These are phyloP conservation scores for Popillia japonica DNA, from an alignment of 1,140 invertebrate genomes.

Conservation along the genomic window DNA sequence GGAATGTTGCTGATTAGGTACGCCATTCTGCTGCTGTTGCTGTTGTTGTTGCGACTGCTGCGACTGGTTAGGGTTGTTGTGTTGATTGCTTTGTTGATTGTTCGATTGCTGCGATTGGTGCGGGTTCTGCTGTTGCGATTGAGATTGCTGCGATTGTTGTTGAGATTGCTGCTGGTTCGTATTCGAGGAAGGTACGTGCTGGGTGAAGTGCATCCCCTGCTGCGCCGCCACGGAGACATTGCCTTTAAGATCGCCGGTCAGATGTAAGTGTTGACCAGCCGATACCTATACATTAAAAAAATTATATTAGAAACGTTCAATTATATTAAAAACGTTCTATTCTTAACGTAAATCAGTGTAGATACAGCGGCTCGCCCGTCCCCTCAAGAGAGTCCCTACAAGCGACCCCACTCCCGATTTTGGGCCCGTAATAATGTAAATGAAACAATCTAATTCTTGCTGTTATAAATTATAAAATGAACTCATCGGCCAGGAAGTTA, in stretches of 20 bases:
- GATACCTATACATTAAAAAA: constrained; percentile 68
- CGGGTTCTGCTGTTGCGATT: constrained; percentile 1
- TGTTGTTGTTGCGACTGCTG: background rate
- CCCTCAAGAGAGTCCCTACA: background rate
- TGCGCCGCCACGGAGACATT: constrained; percentile 79
- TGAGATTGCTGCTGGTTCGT: constrained; percentile 48
- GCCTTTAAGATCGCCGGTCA: constrained; percentile 73
- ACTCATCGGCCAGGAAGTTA: constrained; percentile 26
- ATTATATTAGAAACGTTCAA: no score
- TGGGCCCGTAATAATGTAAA: constrained; percentile 31
- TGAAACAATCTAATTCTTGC: constrained; percentile 35
- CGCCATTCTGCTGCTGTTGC: constrained; percentile 1
- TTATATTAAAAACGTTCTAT: no score
- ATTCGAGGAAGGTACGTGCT: constrained; percentile 60
- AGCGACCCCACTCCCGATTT: background rate
- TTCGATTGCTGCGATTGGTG: constrained; percentile 23
- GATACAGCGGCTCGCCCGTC: background rate
- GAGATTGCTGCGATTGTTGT: constrained; percentile 40
- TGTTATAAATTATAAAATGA: constrained; percentile 34
- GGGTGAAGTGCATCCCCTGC: constrained; percentile 80
- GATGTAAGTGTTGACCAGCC: constrained; percentile 80
- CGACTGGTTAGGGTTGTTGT: background rate
- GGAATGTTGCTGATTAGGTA: background rate
- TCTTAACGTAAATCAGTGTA: background rate
- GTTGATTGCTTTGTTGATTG: constrained; percentile 32